These are phyloP conservation scores for Nannobrachium achirus DNA, from an alignment of 2,113 vertebrate genomes.

Conservation along the genomic window DNA sequence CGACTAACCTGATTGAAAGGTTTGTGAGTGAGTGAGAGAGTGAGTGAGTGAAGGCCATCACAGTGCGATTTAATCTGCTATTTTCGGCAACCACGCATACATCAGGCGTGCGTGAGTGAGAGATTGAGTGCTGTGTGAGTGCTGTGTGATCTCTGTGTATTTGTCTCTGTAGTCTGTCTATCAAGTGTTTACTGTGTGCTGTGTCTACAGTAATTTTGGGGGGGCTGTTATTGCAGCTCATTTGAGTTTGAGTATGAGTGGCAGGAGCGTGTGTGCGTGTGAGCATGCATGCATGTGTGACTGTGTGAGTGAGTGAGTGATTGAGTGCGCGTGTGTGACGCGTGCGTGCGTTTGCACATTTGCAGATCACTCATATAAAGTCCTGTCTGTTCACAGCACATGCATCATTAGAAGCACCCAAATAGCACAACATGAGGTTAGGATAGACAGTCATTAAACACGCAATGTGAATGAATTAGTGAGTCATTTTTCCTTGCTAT, in stretches of 20 bases:
- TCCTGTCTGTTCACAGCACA: constrained; percentile 51
- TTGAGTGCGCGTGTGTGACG: constrained; percentile 33
- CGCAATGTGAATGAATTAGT: constrained; percentile 69
- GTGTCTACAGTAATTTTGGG: constrained; percentile 61
- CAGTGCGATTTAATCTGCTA: too few species aligned
- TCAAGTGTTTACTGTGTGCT: constrained; percentile 64
- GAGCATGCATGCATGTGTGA: constrained; percentile 35
- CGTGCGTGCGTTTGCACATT: constrained; percentile 43
- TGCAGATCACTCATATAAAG: constrained; percentile 30
- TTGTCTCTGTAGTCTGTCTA: constrained; percentile 40
- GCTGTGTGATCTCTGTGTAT: constrained; percentile 8
- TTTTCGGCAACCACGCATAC: too few species aligned
- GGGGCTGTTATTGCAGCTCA: constrained; percentile 48
- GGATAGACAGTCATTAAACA: constrained; percentile 61
- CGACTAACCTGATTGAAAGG: not conserved
- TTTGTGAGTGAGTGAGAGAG: not conserved
- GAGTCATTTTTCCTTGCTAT: constrained; percentile 62
- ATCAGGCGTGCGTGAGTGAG: not conserved
- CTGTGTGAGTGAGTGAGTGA: constrained; percentile 42
- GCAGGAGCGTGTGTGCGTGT: constrained; percentile 33
- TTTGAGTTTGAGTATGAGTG: constrained; percentile 12
- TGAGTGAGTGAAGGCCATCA: not conserved
- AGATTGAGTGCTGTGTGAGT: not conserved
- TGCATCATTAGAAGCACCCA: constrained; percentile 70
- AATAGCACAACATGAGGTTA: constrained; percentile 59